Evolutionary conservation across 2,113 vertebrate species (phyloP).

Genomic region (Tympanuchus pallidicinctus): DNA sequence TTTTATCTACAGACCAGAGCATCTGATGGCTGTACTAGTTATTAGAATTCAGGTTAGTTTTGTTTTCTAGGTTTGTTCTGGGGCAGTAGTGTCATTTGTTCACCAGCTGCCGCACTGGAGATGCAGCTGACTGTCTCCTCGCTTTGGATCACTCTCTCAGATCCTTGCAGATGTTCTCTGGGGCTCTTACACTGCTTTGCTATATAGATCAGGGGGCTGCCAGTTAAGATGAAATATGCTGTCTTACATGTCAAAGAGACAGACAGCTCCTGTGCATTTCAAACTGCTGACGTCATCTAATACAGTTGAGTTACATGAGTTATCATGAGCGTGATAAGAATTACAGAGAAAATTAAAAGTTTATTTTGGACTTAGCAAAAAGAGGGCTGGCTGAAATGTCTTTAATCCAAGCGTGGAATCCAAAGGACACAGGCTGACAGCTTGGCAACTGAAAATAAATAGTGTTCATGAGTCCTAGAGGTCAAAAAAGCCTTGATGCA

Average conservation of each 20-base stretch:
- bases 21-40: background rate
- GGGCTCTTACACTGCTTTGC: background rate
- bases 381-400: background rate
- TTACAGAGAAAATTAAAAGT: background rate
- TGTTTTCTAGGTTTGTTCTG: background rate
- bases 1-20: background rate
- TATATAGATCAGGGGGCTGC: background rate
- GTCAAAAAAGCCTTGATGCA: background rate
- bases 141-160: background rate
- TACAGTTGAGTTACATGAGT: background rate
- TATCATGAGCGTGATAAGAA: fast-evolving
- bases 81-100: background rate
- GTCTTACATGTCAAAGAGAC: background rate
- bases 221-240: background rate
- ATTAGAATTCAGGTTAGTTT: background rate
- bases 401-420: background rate
- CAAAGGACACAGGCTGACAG: background rate
- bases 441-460: background rate
- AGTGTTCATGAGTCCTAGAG: background rate
- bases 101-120: background rate
- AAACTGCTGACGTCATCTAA: background rate
- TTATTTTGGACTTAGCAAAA: background rate
- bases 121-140: background rate
- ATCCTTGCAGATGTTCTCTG: background rate
- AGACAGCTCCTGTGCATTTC: background rate